These are phyloP conservation scores for Saguinus imperator DNA, from an alignment of 2,113 vertebrate genomes.

Conservation along the genomic window DNA sequence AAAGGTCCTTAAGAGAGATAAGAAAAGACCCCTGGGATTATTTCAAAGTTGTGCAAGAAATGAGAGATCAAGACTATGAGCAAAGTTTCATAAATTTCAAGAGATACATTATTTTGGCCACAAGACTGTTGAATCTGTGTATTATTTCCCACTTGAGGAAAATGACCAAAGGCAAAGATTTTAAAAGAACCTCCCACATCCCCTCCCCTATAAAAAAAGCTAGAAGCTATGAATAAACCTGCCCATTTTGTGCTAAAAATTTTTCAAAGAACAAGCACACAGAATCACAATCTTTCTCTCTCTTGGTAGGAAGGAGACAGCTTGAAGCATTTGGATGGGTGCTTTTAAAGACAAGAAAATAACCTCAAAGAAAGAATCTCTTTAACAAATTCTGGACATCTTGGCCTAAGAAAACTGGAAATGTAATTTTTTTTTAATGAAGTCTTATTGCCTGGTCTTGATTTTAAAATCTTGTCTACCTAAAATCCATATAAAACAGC, in stretches of 20 bases:
- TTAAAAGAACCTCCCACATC: background rate
- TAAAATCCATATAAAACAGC: background rate
- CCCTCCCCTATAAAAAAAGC: no score
- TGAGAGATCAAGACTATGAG: constrained; percentile 11
- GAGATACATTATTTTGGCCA: background rate
- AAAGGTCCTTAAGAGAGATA: constrained; percentile 13
- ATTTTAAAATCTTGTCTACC: background rate
- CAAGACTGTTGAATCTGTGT: background rate
- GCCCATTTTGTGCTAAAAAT: background rate
- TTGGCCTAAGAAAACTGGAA: constrained; percentile 18
- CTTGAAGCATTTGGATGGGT: background rate
- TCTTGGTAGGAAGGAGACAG: background rate
- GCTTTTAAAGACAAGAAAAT: constrained; percentile 40
- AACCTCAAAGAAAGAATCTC: constrained; percentile 3
- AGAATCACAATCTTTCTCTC: background rate
- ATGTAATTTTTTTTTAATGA: background rate
- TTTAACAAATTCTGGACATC: background rate
- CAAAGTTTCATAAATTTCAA: background rate
- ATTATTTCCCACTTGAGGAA: background rate
- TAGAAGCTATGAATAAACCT: background rate
- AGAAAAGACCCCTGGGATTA: background rate
- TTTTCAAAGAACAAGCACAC: background rate
- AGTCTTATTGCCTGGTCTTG: background rate
- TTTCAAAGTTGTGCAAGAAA: background rate
- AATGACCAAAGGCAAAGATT: constrained; percentile 45